Evolutionary conservation across 2,113 vertebrate species (phyloP).

Genomic region (Heteronetta atricapilla): DNA sequence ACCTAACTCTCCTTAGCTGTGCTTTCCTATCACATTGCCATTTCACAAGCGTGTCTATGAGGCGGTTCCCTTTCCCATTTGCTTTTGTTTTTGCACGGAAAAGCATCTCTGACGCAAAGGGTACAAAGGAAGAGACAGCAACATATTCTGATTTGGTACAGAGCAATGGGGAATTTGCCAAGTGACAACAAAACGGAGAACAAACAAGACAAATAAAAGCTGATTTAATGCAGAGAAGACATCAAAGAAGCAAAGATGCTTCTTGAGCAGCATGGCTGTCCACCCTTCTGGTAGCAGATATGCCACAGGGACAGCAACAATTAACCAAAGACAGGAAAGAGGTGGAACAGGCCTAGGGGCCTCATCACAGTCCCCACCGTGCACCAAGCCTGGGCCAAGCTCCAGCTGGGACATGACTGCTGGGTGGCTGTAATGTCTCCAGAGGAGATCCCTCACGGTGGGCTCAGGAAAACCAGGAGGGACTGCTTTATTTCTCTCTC

Average conservation of each 20-base stretch:
- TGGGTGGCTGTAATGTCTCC: not conserved
- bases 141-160: not conserved
- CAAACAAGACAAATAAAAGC: constrained; percentile 43
- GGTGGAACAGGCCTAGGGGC: not conserved
- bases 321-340: not conserved
- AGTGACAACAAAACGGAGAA: not conserved
- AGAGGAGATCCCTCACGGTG: not conserved
- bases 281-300: not conserved
- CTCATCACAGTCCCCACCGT: not conserved
- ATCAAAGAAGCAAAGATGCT: not conserved
- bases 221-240: not conserved
- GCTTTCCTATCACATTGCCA: not conserved
- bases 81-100: constrained; percentile 13
- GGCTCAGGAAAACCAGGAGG: not conserved
- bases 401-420: not conserved
- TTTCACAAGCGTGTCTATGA: rapidly evolving
- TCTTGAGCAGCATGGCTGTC: not conserved
- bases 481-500: not conserved
- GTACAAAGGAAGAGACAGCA: not conserved
- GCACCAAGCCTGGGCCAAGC: not conserved
- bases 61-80: constrained; percentile 27
- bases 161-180: not conserved
- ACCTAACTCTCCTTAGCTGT: not conserved
- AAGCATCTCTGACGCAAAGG: not conserved
- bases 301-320: not conserved